Evolutionary conservation across 2,888 invertebrate species (phyloP).

Genomic region (Plemyria rubiginata): DNA sequence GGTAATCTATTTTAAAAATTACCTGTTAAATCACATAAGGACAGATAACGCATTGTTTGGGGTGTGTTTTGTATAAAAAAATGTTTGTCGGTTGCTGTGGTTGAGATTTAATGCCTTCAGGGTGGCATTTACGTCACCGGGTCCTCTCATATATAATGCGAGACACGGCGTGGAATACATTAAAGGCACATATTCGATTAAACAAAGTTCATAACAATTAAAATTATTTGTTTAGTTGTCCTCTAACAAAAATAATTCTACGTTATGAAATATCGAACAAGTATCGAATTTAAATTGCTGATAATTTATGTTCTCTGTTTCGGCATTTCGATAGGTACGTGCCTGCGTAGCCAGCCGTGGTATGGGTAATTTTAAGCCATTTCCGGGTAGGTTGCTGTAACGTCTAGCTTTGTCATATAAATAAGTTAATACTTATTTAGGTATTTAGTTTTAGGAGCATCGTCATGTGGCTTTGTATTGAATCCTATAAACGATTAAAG

Average conservation of each 20-base stretch:
- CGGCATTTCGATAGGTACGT: constrained; percentile 62
- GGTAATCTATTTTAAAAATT: constrained; percentile 82
- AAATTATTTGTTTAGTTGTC: constrained; percentile 40
- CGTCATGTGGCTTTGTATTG: too few species aligned
- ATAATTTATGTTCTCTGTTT: constrained; percentile 71
- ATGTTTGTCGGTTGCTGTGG: constrained; percentile 74
- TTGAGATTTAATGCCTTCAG: constrained; percentile 76
- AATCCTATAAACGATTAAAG: too few species aligned
- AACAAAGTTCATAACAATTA: constrained; percentile 43
- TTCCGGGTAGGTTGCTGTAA: constrained; percentile 59
- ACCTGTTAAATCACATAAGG: constrained; percentile 84
- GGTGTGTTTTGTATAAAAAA: constrained; percentile 73
- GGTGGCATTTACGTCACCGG: constrained; percentile 76
- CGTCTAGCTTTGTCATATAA: background rate
- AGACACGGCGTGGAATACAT: constrained; percentile 45
- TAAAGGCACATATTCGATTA: constrained; percentile 49
- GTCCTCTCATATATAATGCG: constrained; percentile 59
- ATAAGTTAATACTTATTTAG: background rate
- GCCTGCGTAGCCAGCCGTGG: constrained; percentile 46
- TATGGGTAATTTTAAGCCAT: constrained; percentile 66
- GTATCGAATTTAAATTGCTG: constrained; percentile 75
- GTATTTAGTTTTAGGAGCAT: too few species aligned
- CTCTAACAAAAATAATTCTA: constrained; percentile 51
- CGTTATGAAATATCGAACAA: constrained; percentile 64
- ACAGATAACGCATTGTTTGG: constrained; percentile 81